A percentile compares a stretch with the other conserved stretches of the same genome.
phyloP scores from a whole-genome alignment of 2,797 vertebrate genomes.

The Takifugu ocellatus region DNA sequence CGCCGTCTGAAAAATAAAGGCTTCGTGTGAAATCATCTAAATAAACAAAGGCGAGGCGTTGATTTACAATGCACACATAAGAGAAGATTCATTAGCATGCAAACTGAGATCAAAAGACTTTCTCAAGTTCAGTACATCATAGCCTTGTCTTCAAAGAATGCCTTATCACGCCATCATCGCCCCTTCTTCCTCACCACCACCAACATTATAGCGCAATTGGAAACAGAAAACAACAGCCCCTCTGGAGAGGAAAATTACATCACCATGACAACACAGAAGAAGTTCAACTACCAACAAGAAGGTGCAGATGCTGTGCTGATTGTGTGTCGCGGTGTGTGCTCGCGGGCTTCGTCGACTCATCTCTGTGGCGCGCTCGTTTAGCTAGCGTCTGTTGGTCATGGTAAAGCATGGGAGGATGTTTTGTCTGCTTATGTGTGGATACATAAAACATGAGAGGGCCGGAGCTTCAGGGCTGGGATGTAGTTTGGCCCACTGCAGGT shows the following conservation, averaged over 20 bases:
- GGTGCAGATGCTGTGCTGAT: conserved; percentile 39
- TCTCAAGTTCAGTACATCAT: conserved; percentile 47
- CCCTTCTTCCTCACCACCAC: conserved; percentile 29
- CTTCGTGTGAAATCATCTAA: conserved; percentile 22
- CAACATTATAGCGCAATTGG: conserved; percentile 56
- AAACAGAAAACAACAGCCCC: conserved; percentile 46
- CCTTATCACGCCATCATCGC: conserved; percentile 32
- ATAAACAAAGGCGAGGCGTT: conserved; percentile 41
- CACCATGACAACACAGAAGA: conserved; percentile 64
- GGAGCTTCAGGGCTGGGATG: conserved; percentile 26
- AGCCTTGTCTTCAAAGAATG: conserved; percentile 48
- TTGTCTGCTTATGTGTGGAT: conserved; percentile 46
- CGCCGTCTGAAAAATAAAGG: conserved; percentile 42
- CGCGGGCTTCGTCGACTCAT: neutral
- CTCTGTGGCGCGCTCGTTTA: conserved; percentile 6
- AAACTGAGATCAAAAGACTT: conserved; percentile 61
- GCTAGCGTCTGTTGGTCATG: conserved; percentile 38
- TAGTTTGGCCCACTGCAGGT: conserved; percentile 16
- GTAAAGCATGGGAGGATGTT: conserved; percentile 27
- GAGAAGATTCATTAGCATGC: conserved; percentile 55
- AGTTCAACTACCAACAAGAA: conserved; percentile 58
- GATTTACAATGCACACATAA: conserved; percentile 39
- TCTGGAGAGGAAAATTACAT: conserved; percentile 39
- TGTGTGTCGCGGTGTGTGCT: neutral
- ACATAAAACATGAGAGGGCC: conserved; percentile 59